Conservation (phyloP, 2,888 invertebrate genomes). For the Neocrepidodera transversa region DNA sequence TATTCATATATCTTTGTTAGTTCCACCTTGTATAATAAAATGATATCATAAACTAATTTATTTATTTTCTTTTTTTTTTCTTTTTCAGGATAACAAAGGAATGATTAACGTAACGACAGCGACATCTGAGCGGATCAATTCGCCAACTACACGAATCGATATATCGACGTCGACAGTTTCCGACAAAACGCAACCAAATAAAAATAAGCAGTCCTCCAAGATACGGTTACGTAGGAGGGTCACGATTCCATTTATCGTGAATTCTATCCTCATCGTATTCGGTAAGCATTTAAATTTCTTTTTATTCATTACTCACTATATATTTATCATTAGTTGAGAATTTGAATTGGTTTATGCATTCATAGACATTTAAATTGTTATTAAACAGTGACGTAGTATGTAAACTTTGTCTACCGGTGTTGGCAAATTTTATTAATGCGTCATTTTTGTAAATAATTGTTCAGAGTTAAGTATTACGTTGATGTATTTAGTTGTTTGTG, state of each 20-base stretch:
- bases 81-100: constrained; percentile 54
- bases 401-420: neutral
- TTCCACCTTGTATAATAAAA: too few species aligned
- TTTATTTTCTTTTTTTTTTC: too few species aligned
- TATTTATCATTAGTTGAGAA: neutral
- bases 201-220: constrained; percentile 36
- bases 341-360: neutral
- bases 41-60: too few species aligned
- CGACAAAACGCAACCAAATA: constrained; percentile 42
- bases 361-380: neutral
- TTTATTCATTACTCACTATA: neutral
- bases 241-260: constrained; percentile 43
- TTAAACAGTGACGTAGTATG: constrained; percentile 10
- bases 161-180: constrained; percentile 38
- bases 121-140: constrained; percentile 44
- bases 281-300: constrained; percentile 48
- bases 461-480: too few species aligned
- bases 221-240: constrained; percentile 37
- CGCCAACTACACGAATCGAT: constrained; percentile 38
- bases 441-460: too few species aligned
- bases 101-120: constrained; percentile 53
- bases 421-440: neutral
- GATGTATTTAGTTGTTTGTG: too few species aligned
- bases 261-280: constrained; percentile 42
- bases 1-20: too few species aligned